These are phyloP conservation scores for Rhincodon typus DNA, from an alignment of 2,797 vertebrate genomes.

Conservation along the genomic window DNA sequence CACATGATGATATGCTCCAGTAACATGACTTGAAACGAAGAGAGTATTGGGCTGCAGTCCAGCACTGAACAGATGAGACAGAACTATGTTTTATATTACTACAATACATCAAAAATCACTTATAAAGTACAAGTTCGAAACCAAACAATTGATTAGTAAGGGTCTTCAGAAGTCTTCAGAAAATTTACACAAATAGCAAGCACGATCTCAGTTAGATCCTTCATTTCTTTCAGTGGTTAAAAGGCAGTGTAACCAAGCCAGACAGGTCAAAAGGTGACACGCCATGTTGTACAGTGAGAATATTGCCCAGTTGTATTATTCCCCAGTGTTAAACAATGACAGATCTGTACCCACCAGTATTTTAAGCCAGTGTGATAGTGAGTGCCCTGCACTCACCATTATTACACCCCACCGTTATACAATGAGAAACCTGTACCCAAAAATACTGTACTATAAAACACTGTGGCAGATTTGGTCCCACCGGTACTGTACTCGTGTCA, in stretches of 20 bases:
- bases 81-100: background rate
- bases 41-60: slow-evolving; percentile 95
- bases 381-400: background rate
- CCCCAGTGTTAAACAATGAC: background rate
- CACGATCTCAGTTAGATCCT: background rate
- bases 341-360: background rate
- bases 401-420: too few relatives aligned
- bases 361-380: too few relatives aligned
- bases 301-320: too few relatives aligned
- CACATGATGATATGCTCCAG: slow-evolving; percentile 99
- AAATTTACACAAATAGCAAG: background rate
- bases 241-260: background rate
- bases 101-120: background rate
- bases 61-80: slow-evolving; percentile 65
- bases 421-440: too few relatives aligned
- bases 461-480: too few relatives aligned
- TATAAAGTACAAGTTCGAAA: background rate
- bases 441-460: too few relatives aligned
- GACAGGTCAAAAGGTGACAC: background rate
- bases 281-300: background rate
- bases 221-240: background rate
- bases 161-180: background rate
- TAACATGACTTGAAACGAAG: slow-evolving; percentile 96
- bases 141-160: background rate
- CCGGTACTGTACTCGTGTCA: too few relatives aligned